Conservation (phyloP, 1,140 invertebrate species). For the Drosophila sechellia region DNA sequence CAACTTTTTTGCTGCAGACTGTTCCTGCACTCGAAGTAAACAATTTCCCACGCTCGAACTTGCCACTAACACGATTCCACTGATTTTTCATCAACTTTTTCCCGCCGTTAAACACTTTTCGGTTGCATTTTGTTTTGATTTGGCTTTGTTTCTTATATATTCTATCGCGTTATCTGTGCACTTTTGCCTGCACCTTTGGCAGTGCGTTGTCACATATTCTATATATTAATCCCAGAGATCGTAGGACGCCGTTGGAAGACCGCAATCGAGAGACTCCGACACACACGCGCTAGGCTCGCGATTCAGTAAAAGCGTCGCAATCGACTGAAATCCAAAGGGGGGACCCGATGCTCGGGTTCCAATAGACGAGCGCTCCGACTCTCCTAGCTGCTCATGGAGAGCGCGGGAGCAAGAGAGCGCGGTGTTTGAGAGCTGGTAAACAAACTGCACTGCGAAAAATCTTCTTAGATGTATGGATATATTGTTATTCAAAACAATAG, state of each 20-base stretch:
- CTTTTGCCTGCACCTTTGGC: slow-evolving; percentile 44
- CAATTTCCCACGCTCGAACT: slow-evolving; percentile 74
- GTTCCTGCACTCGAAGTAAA: slow-evolving; percentile 37
- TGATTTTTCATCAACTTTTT: slow-evolving; percentile 63
- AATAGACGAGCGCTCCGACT: slow-evolving; percentile 35
- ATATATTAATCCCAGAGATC: slow-evolving; percentile 19
- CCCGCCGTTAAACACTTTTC: slow-evolving; percentile 34
- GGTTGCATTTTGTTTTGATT: slow-evolving; percentile 36
- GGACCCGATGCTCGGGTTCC: slow-evolving; percentile 40
- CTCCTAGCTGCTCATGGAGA: not conserved
- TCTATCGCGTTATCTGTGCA: slow-evolving; percentile 18
- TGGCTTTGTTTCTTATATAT: slow-evolving; percentile 26
- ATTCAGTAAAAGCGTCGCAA: slow-evolving; percentile 63
- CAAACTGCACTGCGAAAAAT: slow-evolving; percentile 28
- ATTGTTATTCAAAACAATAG: not conserved
- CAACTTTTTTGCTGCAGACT: slow-evolving; percentile 22
- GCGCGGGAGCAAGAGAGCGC: slow-evolving; percentile 4
- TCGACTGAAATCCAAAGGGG: slow-evolving; percentile 65
- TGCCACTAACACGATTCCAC: slow-evolving; percentile 33
- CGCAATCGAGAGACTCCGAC: slow-evolving; percentile 10
- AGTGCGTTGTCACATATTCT: slow-evolving; percentile 58
- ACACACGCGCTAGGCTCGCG: slow-evolving; percentile 42
- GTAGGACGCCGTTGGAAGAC: slow-evolving; percentile 12
- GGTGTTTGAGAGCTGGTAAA: slow-evolving; percentile 25
- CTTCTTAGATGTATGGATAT: too few species aligned